Evolutionary conservation across 1,140 invertebrate genomes (phyloP), one percentile per base, ranked within the genome.

Genomic region (Bombus waltoni): DNA sequence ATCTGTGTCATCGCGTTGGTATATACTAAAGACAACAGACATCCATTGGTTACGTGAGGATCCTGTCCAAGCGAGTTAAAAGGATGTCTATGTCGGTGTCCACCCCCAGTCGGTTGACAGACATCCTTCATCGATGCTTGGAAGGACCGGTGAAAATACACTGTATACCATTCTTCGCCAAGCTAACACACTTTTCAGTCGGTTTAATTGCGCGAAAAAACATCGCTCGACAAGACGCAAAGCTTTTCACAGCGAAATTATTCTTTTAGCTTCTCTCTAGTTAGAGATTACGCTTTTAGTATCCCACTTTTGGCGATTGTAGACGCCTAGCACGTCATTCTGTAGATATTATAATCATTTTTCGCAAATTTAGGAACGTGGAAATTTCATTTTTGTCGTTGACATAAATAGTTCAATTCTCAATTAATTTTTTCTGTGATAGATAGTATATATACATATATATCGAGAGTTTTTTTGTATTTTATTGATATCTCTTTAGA

Each of bases 1-100:
- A 88, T 91, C 84, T 62, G 59, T 25, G 57, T 47, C 73, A 91
- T 91, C 89, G 70, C 32, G 42, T 40, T 38, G 15, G 75, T 68
- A 53, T 42, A 77, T 40, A 59, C 65, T 28, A 62, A 72, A 71
- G 83, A 73, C 32, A 80, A 89, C 47, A 84, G 32, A 62, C 38
- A 71, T 15, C 28, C 32, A 32, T 42, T 66, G 66, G 6, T 57
- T 57, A 59, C 53, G 38, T 44, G 44, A 88, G 38, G 71, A 83
- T 66, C 68, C 38, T 68, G 73, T 65, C 81, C 78, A 47, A 75
- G 80, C 70, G 83, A 87, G 89, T 88, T 88, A 72, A 82, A 77
- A 90, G 74, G 62, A 73, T 86, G 80, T 28, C 42, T 28, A 76
- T 75, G 53, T 38, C 40, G 81, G 38, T 80, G 65, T 83, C 44